These are phyloP conservation scores for Salvator merianae DNA, from an alignment of 2,113 vertebrate genomes.

Conservation along the genomic window DNA sequence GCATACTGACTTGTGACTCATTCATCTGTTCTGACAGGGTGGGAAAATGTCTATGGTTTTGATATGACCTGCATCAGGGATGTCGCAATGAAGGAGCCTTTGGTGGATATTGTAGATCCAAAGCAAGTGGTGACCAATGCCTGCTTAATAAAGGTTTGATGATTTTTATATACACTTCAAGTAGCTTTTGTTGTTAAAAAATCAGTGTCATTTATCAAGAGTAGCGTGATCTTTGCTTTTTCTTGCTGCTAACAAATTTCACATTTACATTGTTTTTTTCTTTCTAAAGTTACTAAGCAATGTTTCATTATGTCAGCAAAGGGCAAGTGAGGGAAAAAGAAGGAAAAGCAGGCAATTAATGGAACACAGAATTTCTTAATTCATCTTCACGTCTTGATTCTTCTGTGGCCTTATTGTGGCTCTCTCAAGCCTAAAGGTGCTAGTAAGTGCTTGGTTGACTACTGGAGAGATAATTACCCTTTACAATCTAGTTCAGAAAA, in stretches of 20 bases:
- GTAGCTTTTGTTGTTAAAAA: background rate
- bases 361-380: too few relatives aligned
- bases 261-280: background rate
- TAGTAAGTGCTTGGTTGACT: background rate
- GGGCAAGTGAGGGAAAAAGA: background rate
- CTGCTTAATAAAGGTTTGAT: slow-evolving; percentile 94
- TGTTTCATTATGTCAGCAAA: too few relatives aligned
- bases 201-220: slow-evolving; percentile 12
- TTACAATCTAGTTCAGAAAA: background rate
- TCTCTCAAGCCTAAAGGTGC: background rate
- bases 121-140: slow-evolving; percentile 98
- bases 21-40: slow-evolving; percentile 82
- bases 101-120: slow-evolving; percentile 95
- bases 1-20: slow-evolving; percentile 41
- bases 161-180: slow-evolving; percentile 46
- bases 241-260: slow-evolving; percentile 13
- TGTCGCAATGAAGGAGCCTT: slow-evolving; percentile 95
- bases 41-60: slow-evolving; percentile 99
- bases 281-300: background rate
- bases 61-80: slow-evolving; percentile 99
- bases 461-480: background rate
- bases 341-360: background rate
- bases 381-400: too few relatives aligned
- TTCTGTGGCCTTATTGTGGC: background rate
- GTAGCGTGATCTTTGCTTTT: slow-evolving; percentile 14